Evolutionary conservation across 2,797 vertebrate genomes (phyloP), one percentile per base, ranked within the genome.

Genomic region (Halcyon smyrnensis): DNA sequence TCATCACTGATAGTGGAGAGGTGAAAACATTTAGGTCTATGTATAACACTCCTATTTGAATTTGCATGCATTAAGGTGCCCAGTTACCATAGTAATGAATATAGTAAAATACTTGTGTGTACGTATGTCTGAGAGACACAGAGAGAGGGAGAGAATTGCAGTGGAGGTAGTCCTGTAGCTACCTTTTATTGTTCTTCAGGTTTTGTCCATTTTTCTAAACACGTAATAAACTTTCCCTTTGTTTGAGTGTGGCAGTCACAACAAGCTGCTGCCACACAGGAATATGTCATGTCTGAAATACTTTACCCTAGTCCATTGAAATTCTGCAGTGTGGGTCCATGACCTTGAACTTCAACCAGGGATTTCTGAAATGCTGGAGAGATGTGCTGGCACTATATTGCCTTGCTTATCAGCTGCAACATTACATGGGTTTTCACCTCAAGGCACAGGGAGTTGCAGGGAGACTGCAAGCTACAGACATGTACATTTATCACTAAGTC

Each of bases 391-490:
- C 46, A 32, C 15, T 8, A 37, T 65, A 30, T 64, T 85, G 51
- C 48, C 69, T 64, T 56, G 60, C 43, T 90, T 95, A 70, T 56
- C 73, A 85, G 79, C 69, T 75, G 54, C 28, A 76, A 37, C 23
- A 45, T 78, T 91, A 67, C 39, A 67, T 65, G 82, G 36, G 50
- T 79, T 95, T 96, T 87, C 37, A 89, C 64, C 74, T 79, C 67
- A 88, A 81, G 65, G 76, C 67, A 69, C 71, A 76, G 37, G 28
- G n/a, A 94, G 36, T 69, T 76, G 62, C 36, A 41, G 13, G 27
- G 34, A 51, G 54, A 56, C 69, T 50, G 54, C 36, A 87, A 68
- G 75, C 59, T 81, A 87, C 41, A 64, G 34, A 84, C 81, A 37
- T 82, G 68, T 84, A 67, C 67, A 89, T 87, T 90, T 92, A 46